A percentile compares a stretch with the other conserved stretches of the same genome.
Conservation (phyloP, 2,797 vertebrate species). For the Cercopithecus hamlyni region DNA sequence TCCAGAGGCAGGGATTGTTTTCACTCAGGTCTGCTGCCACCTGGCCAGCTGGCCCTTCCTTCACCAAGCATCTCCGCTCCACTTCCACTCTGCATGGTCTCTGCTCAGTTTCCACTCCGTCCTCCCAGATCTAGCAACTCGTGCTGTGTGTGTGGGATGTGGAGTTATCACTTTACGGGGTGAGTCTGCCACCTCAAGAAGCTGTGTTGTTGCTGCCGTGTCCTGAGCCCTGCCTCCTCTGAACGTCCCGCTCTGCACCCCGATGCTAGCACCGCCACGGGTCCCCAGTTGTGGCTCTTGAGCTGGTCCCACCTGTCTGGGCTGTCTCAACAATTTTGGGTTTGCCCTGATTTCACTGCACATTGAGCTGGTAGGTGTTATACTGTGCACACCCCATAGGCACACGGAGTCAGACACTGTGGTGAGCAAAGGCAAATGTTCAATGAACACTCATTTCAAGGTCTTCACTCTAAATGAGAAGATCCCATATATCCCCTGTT, state of each 20-base stretch:
- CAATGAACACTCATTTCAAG: background rate
- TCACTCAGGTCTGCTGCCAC: background rate
- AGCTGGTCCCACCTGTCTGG: background rate
- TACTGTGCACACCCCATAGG: too few species aligned
- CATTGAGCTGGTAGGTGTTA: too few species aligned
- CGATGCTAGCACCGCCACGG: rapidly evolving
- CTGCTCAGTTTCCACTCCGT: background rate
- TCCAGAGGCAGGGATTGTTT: background rate
- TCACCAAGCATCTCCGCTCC: rapidly evolving
- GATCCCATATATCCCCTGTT: background rate
- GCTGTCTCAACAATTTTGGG: background rate
- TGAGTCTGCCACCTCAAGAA: background rate
- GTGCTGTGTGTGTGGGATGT: rapidly evolving
- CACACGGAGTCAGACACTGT: rapidly evolving
- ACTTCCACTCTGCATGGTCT: background rate
- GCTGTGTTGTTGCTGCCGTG: too few species aligned
- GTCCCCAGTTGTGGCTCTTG: background rate
- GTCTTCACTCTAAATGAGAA: background rate
- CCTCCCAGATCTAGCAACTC: background rate
- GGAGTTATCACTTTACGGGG: background rate
- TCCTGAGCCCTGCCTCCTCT: background rate
- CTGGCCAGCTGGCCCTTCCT: background rate
- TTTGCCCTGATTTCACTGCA: background rate
- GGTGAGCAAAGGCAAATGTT: background rate
- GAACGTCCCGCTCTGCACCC: rapidly evolving